Base-by-base conservation (phyloP, 2,797 vertebrate species). In the Rhabdophis nuchalis region DNA sequence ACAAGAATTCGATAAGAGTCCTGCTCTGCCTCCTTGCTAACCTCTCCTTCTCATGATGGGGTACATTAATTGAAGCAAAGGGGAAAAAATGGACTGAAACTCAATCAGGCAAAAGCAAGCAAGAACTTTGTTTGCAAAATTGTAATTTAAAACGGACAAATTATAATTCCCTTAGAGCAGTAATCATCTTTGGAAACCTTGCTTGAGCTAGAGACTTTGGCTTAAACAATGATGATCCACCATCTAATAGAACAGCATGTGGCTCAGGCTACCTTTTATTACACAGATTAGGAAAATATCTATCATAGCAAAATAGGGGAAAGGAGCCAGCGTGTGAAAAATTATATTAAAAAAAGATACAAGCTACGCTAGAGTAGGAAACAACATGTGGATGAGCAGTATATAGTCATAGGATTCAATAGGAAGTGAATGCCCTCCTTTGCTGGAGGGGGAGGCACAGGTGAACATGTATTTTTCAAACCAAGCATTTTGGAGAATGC, bases 81-180 rank as follows among this genome's bases (percentile, higher is more conserved):
- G 7, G 7, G 93, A 90, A 58, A 91, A 61, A 91, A 95, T 0
- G 89, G 95, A 88, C 94, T 36, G 56, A 94, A 95, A 95, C 87
- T 2, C 29, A 95, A 86, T 0, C 0, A 36, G 46, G 60, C 86
- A 93, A 95, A 96, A 94, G 61, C 90, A 96, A 96, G 94, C 89
- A 95, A 93, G 91, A 93, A 90, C 89, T 86, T n/a, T 86, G 92
- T 93, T 94, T 94, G 85, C 91, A 91, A 95, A 95, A 94, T 61
- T 56, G 57, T 86, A 88, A 95, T 61, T 41, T 12, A 90, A 92
- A 92, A 93, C 92, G 93, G 93, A 86, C 32, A 94, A 96, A 96
- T 95, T 91, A 93, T 5, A 90, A 14, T 0, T 0, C 93, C 90
- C 92, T 94, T 72, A 94, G 89, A 36, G 41, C 18, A 92, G 89